These are phyloP conservation scores for Amphipyra berbera DNA, from an alignment of 2,888 invertebrate species.

Conservation along the genomic window DNA sequence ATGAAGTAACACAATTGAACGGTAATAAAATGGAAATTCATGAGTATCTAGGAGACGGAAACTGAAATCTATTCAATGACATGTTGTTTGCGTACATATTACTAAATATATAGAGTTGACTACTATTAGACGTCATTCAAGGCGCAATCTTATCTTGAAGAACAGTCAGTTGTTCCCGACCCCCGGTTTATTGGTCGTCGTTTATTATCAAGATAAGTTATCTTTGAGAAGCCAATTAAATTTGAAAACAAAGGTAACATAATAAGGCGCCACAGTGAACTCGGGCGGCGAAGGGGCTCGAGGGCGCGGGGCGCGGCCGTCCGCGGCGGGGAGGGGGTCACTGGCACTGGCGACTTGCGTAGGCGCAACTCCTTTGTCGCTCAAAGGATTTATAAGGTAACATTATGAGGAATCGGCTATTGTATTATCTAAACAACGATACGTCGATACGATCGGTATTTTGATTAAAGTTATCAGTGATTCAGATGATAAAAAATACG, in stretches of 20 bases:
- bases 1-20: background rate
- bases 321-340: constrained; percentile 67
- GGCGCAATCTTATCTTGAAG: constrained; percentile 83
- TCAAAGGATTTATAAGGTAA: constrained; percentile 78
- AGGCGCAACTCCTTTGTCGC: constrained; percentile 84
- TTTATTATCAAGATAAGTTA: constrained; percentile 90
- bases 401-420: constrained; percentile 72
- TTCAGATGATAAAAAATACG: constrained; percentile 27
- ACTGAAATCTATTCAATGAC: constrained; percentile 14
- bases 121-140: constrained; percentile 80
- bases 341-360: constrained; percentile 77
- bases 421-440: constrained; percentile 50
- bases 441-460: constrained; percentile 49
- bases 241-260: constrained; percentile 90
- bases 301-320: constrained; percentile 47
- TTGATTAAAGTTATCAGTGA: constrained; percentile 53
- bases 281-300: constrained; percentile 55
- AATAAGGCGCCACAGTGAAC: constrained; percentile 87
- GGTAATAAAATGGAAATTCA: background rate
- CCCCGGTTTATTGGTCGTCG: constrained; percentile 88
- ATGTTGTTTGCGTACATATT: constrained; percentile 28
- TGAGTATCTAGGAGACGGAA: background rate
- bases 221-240: constrained; percentile 89
- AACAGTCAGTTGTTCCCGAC: constrained; percentile 82
- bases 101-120: constrained; percentile 45